Percentiles rank a stretch among this genome's conserved stretches.
These are phyloP conservation scores for Orthonevra nobilis DNA, from an alignment of 2,888 invertebrate genomes.

Conservation along the genomic window DNA sequence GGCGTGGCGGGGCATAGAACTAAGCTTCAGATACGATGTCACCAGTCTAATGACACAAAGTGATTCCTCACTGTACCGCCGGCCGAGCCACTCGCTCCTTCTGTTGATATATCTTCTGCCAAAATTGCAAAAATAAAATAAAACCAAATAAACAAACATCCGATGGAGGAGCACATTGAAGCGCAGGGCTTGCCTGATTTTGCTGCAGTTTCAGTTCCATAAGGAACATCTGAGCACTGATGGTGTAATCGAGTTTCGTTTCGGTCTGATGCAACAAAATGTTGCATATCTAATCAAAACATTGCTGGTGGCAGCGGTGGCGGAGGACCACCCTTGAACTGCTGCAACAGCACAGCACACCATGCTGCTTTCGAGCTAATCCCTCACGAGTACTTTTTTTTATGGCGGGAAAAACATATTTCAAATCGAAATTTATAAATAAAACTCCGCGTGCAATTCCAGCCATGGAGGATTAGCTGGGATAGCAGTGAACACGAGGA, in stretches of 20 bases:
- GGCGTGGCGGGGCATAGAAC: constrained; percentile 41
- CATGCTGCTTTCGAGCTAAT: constrained; percentile 2
- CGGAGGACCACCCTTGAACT: constrained; percentile 55
- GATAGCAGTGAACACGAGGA: neutral
- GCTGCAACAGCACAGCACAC: neutral
- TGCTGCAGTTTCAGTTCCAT: no score
- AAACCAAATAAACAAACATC: constrained; percentile 22
- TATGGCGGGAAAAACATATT: constrained; percentile 46
- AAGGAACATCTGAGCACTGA: constrained; percentile 56
- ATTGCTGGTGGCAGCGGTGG: constrained; percentile 21
- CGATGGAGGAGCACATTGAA: constrained; percentile 1
- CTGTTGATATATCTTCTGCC: constrained; percentile 53
- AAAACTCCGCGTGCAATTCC: constrained; percentile 22
- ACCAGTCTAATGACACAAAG: constrained; percentile 54
- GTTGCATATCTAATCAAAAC: constrained; percentile 65
- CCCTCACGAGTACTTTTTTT: constrained; percentile 1
- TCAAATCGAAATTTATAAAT: constrained; percentile 41
- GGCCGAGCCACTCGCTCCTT: constrained; percentile 10
- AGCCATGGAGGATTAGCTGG: constrained; percentile 18
- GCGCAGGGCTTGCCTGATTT: no score
- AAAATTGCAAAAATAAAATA: constrained; percentile 42
- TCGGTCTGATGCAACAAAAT: constrained; percentile 63
- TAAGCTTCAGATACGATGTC: constrained; percentile 4
- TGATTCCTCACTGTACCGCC: constrained; percentile 19
- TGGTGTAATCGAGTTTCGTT: constrained; percentile 36